A percentile compares a stretch with the other conserved stretches of the same genome.
These are phyloP conservation scores for Zaprionus obscuricornis DNA, from an alignment of 2,888 invertebrate genomes.

Conservation along the genomic window DNA sequence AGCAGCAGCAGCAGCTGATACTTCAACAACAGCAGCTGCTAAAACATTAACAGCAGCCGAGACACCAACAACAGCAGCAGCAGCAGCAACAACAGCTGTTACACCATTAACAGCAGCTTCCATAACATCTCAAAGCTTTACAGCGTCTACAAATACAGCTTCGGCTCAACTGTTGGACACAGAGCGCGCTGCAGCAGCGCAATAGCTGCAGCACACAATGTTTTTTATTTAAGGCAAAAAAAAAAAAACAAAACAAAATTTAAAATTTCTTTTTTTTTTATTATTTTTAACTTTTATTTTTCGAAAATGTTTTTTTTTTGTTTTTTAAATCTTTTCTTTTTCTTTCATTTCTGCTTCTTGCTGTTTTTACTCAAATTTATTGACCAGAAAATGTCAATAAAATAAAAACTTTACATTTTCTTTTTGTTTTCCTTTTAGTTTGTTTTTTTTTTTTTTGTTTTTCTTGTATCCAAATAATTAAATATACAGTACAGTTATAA, in stretches of 20 bases:
- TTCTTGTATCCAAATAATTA: conserved; percentile 72
- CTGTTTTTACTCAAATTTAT: conserved; percentile 39
- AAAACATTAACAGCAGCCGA: no score
- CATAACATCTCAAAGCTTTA: no score
- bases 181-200: conserved; percentile 60
- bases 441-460: conserved; percentile 36
- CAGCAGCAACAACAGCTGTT: no score
- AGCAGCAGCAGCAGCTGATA: background rate
- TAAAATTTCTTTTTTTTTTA: conserved; percentile 19
- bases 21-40: background rate
- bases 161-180: conserved; percentile 53
- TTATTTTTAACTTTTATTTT: no score
- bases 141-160: no score
- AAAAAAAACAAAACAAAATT: conserved; percentile 1
- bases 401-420: conserved; percentile 46
- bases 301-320: conserved; percentile 26
- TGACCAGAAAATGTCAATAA: conserved; percentile 58
- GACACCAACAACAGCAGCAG: no score
- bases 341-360: conserved; percentile 22
- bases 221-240: background rate
- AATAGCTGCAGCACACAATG: conserved; percentile 17
- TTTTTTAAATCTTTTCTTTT: conserved; percentile 24
- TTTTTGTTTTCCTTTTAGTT: conserved; percentile 37
- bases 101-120: no score
- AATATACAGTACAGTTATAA: conserved; percentile 79